Conservation (phyloP, 2,113 vertebrate species). For the Chionodraco myersi region DNA sequence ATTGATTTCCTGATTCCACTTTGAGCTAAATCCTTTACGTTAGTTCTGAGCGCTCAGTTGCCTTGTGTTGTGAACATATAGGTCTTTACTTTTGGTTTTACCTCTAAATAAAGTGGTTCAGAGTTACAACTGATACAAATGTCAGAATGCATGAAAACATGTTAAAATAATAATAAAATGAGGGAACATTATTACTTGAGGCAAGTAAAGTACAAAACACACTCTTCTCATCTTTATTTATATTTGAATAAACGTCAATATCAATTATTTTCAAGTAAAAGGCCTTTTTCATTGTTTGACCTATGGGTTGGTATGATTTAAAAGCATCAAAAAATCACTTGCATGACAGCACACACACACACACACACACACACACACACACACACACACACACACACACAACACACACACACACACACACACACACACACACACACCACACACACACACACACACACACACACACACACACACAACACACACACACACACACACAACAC, state of each 20-base stretch:
- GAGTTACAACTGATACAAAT: background rate
- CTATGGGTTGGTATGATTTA: constrained; percentile 34
- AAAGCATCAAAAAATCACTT: constrained; percentile 34
- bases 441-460: constrained; percentile 13
- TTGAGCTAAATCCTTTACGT: background rate
- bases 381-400: background rate
- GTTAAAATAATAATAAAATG: background rate
- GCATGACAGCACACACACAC: constrained; percentile 22
- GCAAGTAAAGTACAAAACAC: background rate
- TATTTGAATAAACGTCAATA: background rate
- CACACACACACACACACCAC: constrained; percentile 6
- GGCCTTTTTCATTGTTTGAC: constrained; percentile 23
- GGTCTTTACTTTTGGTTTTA: background rate
- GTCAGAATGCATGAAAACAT: background rate
- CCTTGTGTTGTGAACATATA: background rate
- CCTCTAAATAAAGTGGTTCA: background rate
- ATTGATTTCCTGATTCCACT: background rate
- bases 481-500: constrained; percentile 17
- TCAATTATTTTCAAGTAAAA: background rate
- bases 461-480: constrained; percentile 54
- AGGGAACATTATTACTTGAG: background rate
- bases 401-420: constrained; percentile 4
- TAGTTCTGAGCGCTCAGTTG: background rate
- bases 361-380: background rate
- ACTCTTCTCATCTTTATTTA: background rate